These are phyloP conservation scores for Lasioglossum marginatum DNA, from an alignment of 2,888 invertebrate species.

Conservation along the genomic window DNA sequence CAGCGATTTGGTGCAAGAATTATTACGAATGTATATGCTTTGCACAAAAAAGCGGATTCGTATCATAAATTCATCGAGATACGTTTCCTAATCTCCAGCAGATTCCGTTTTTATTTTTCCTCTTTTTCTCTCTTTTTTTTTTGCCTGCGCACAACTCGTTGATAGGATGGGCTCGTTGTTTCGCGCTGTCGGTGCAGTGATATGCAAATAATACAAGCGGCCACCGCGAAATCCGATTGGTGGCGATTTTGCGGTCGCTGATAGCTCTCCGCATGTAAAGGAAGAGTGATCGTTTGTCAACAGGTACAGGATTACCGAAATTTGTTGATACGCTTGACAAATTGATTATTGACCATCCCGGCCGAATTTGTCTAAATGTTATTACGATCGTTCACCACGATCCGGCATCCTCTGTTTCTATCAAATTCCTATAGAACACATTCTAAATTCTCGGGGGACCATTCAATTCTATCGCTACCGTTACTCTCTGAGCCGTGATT, in stretches of 20 bases:
- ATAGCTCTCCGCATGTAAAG: constrained; percentile 36
- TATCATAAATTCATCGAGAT: constrained; percentile 7
- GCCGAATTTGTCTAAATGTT: constrained; percentile 43
- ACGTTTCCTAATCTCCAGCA: background rate
- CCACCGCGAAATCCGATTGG: constrained; percentile 57
- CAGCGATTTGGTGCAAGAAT: background rate
- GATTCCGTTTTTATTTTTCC: background rate
- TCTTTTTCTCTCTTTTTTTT: background rate
- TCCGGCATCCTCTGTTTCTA: background rate
- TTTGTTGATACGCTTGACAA: constrained; percentile 25
- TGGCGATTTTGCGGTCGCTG: constrained; percentile 56
- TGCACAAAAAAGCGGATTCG: background rate
- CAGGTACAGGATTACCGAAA: constrained; percentile 38
- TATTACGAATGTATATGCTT: background rate
- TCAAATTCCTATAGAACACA: background rate
- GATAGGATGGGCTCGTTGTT: constrained; percentile 40
- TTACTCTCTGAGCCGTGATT: background rate
- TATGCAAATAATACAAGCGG: constrained; percentile 62
- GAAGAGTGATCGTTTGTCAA: constrained; percentile 48
- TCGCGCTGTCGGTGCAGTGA: constrained; percentile 45
- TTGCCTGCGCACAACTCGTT: background rate
- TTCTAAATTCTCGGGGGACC: background rate
- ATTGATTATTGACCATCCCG: constrained; percentile 37
- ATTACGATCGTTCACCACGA: constrained; percentile 11
- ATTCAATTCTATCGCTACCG: background rate